Evolutionary conservation across 2,888 invertebrate species (phyloP).

Genomic region (Xylota segnis): DNA sequence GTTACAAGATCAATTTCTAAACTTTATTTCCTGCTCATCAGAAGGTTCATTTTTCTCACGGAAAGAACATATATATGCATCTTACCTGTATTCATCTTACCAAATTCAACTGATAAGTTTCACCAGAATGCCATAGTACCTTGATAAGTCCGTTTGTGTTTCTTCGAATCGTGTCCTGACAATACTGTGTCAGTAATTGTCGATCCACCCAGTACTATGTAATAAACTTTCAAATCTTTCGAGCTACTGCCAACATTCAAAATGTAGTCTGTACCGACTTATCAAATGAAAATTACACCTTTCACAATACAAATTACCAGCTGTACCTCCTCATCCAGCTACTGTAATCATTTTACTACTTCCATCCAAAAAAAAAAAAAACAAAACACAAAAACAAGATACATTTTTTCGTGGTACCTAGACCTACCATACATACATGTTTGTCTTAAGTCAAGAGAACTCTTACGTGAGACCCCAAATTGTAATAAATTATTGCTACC

Average conservation of each 20-base stretch:
- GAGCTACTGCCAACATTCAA: background rate
- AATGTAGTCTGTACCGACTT: conserved; percentile 14
- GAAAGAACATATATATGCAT: too few species aligned
- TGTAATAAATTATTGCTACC: conserved; percentile 40
- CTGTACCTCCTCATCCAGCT: conserved; percentile 18
- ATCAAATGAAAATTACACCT: conserved; percentile 34
- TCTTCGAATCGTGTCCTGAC: too few species aligned
- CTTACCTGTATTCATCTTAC: too few species aligned
- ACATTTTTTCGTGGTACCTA: conserved; percentile 11
- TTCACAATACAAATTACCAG: conserved; percentile 44
- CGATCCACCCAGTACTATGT: background rate
- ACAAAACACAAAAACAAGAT: background rate
- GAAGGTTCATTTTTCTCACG: too few species aligned
- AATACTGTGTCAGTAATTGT: background rate
- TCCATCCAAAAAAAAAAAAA: conserved; percentile 6
- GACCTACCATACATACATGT: background rate
- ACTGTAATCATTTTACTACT: conserved; percentile 25
- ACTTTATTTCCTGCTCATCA: too few species aligned
- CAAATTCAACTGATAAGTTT: too few species aligned
- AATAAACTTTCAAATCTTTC: conserved; percentile 13
- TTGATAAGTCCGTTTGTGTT: too few species aligned
- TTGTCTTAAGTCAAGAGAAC: background rate
- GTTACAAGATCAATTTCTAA: too few species aligned
- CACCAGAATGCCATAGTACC: too few species aligned
- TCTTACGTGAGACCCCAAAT: conserved; percentile 44